Evolutionary conservation across 2,797 vertebrate species (phyloP), one percentile per base, ranked within the genome.

Genomic region (Amniataba percoides): DNA sequence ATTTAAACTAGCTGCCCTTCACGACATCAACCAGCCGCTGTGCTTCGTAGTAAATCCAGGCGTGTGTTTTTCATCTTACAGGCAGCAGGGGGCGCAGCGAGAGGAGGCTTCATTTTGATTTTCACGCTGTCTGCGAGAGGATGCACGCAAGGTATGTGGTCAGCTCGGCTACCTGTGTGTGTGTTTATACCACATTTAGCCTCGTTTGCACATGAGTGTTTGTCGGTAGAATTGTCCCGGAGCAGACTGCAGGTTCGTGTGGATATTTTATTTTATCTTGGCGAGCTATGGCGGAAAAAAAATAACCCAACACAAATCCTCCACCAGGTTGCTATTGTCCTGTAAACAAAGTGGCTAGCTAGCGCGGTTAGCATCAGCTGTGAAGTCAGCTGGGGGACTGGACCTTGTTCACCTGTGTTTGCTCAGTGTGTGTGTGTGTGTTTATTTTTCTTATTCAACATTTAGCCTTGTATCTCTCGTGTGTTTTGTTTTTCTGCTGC

Each of bases 281-380:
- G 27, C 27, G 27, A 5, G 27, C 27, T 31, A 5, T 31, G 27
- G 27, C 27, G 27, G 27, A 31, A 67, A 34, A 11, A 49, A 5
- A 11, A n/a, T 4, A 1, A 18, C 13, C 6, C 25, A 23, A 18
- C 18, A 71, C 39, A 21, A 19, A 57, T 52, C 40, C 71, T 53
- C 39, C 69, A n/a, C 84, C 88, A 85, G 91, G 89, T 91, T 78
- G 81, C 87, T 60, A 87, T 92, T 89, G 88, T 93, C 89, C 77
- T 85, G 88, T 91, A 89, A 90, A 91, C 92, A 91, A 87, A 79
- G 89, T 89, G 58, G 90, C 83, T 89, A 88, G 90, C 80, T 87
- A 88, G 84, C 84, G 8, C 18, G 7, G 61, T 77, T 88, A 91
- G 91, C 90, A 59, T 69, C 82, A 80, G 80, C 67, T 83, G 85